Evolutionary conservation across 2,888 invertebrate species (phyloP), one percentile per base, ranked within the genome.

Genomic region (Petrolisthes cinctipes): DNA sequence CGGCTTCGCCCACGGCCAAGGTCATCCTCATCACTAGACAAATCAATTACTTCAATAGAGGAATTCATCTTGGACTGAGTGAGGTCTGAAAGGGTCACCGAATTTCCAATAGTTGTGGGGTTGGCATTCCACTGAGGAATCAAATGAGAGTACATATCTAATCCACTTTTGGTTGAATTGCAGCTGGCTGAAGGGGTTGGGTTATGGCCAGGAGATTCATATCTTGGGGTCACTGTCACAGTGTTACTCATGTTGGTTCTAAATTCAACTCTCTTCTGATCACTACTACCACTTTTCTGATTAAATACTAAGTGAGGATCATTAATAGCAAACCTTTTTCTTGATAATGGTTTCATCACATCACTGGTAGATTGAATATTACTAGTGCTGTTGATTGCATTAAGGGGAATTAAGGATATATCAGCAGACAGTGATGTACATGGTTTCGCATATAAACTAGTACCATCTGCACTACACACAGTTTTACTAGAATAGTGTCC

Each of bases 1-100:
- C 79, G 80, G 14, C 83, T 68, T 17, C 75, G 73, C 61, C 54
- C 81, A 37, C 75, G 82, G 11, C 20, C 73, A 14, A 61, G 20
- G 23, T 88, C 87, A 54, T 88, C 87, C 79, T 88, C 87, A 54
- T 88, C 87, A 81, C 87, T 88, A n/a, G 87, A 88, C 61, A 88
- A 81, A 75, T 88, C 87, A 54, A 88, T 88, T 51, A 88, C 71
- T 81, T 88, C 87, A 23, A 88, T 88, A 37, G 75, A 83, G 23
- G 87, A 81, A 53, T 81, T 84, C 54, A 56, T 83, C 14, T 23
- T 56, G 14, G 75, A 54, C 53, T 79, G 79, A 53, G 79, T 6
- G 17, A 85, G 82, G 56, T 51, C 57, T 3, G 83, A 83, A 14
- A 83, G 79, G 80, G 68, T 6, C n/a, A 80, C 53, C 61, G 85